These are phyloP conservation scores for Hypsibius dujardini DNA, from an alignment of 1,140 invertebrate species.

Conservation along the genomic window DNA sequence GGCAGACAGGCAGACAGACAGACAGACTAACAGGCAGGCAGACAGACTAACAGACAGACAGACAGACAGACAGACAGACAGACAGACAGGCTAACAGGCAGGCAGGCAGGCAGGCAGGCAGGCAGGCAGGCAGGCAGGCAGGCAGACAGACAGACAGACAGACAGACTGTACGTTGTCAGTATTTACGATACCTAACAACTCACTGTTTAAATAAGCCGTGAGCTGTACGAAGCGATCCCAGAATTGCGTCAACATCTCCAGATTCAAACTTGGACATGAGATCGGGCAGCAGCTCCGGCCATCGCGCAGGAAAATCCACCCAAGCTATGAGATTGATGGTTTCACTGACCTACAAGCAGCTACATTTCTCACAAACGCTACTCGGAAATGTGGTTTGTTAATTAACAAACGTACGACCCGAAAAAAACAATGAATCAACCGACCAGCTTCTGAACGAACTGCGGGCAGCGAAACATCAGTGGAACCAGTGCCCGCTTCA, in stretches of 20 bases:
- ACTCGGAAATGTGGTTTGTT: neutral
- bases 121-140: no score
- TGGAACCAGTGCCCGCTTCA: neutral
- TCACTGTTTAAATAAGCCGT: constrained; percentile 11
- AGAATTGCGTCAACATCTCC: neutral
- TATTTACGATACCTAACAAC: no score
- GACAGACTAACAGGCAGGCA: no score
- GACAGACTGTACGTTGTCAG: no score
- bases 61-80: no score
- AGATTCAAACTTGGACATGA: neutral
- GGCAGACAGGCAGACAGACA: no score
- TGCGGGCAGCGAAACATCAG: neutral
- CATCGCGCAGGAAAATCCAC: constrained; percentile 2
- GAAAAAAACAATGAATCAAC: constrained; percentile 7
- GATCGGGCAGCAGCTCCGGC: neutral
- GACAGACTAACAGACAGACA: no score
- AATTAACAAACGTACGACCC: neutral
- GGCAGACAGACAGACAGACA: no score
- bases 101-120: no score
- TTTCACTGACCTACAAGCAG: constrained; percentile 1
- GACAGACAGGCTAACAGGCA: no score
- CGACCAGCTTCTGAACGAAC: neutral
- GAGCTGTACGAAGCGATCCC: constrained; percentile 1
- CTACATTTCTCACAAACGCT: neutral
- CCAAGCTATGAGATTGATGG: constrained; percentile 5